Evolutionary conservation across 1,140 invertebrate genomes (phyloP).

Genomic region (Ylistrum balloti): DNA sequence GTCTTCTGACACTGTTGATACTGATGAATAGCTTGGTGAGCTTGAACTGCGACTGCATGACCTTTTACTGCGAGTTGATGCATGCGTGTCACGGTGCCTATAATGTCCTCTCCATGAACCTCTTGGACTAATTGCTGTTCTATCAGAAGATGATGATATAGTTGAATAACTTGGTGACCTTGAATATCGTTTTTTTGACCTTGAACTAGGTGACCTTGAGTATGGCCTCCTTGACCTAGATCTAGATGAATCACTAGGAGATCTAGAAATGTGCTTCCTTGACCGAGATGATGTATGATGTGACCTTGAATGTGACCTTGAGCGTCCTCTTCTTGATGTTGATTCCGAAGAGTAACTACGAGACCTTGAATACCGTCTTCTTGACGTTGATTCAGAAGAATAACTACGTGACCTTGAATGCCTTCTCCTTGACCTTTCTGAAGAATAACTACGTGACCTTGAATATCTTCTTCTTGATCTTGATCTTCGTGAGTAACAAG

Average conservation of each 20-base stretch:
- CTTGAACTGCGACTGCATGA: background rate
- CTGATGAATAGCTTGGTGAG: background rate
- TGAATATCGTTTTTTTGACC: background rate
- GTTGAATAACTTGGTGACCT: conserved; percentile 10
- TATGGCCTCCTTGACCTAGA: background rate
- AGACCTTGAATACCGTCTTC: background rate
- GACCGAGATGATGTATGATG: background rate
- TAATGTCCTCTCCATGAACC: background rate
- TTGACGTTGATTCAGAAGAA: background rate
- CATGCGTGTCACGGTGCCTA: background rate
- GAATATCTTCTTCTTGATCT: background rate
- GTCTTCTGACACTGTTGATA: background rate
- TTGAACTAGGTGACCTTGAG: conserved; percentile 25
- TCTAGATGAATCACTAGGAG: background rate
- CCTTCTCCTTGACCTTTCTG: background rate
- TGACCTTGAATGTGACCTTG: background rate
- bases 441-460: conserved; percentile 3
- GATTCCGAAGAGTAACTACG: background rate
- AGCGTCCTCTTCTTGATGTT: background rate
- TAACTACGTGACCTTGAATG: background rate
- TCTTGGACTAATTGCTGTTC: background rate
- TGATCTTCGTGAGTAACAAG: background rate
- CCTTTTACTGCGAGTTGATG: background rate
- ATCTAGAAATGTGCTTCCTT: background rate
- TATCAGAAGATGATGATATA: background rate